phyloP scores from a whole-genome alignment of 2,888 invertebrate species.

The Eristalinus aeneus region DNA sequence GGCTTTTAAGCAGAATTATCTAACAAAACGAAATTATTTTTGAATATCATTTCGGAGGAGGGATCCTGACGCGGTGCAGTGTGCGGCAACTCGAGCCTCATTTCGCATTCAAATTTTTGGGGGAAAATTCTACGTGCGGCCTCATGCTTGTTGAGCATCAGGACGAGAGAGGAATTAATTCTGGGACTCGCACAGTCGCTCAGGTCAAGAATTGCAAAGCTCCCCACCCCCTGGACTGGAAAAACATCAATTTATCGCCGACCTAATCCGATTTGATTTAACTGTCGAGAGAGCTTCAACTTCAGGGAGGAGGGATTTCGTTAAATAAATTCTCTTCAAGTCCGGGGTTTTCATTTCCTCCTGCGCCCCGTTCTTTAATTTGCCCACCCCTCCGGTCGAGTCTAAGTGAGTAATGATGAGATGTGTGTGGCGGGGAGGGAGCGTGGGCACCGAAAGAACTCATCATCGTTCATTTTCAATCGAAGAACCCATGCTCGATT shows the following conservation, averaged over 20 bases:
- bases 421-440: no score
- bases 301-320: not conserved
- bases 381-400: not conserved
- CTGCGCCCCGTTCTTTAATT: no score
- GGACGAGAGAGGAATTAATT: not conserved
- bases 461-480: not conserved
- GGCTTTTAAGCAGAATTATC: not conserved
- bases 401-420: not conserved
- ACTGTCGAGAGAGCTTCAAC: not conserved
- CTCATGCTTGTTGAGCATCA: not conserved
- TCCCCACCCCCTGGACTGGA: not conserved
- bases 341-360: not conserved
- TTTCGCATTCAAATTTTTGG: not conserved
- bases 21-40: not conserved
- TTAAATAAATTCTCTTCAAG: not conserved
- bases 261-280: not conserved
- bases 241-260: not conserved
- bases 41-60: not conserved
- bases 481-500: not conserved
- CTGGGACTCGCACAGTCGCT: not conserved
- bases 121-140: not conserved
- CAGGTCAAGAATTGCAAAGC: not conserved
- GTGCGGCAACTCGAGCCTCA: not conserved
- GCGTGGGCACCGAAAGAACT: not conserved
- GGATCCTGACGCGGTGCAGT: not conserved